Percentiles rank a stretch among this genome's conserved stretches.
phyloP scores from a whole-genome alignment of 2,888 invertebrate species.

The Ctenicera cuprea region DNA sequence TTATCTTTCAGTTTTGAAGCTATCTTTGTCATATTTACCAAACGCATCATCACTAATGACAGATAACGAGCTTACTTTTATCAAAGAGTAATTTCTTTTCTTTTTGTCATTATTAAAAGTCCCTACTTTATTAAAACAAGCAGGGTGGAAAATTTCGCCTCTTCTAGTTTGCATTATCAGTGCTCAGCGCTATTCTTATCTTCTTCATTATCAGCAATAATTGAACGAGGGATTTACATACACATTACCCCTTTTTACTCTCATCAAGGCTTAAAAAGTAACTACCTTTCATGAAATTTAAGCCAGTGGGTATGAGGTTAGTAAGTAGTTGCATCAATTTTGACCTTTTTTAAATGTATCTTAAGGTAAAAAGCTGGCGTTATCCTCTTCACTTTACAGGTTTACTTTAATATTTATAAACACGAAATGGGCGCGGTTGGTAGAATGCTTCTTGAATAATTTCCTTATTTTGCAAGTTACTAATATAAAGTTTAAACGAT shows the following conservation, averaged over 20 bases:
- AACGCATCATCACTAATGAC: slow-evolving; percentile 13
- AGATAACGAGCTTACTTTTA: background rate
- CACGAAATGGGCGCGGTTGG: background rate
- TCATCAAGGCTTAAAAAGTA: slow-evolving; percentile 5
- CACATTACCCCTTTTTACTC: slow-evolving; percentile 5
- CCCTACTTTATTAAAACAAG: background rate
- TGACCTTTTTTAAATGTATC: background rate
- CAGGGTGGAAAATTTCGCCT: background rate
- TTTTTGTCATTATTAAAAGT: background rate
- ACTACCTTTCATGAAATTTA: background rate
- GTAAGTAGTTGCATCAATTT: background rate
- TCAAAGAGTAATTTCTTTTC: background rate
- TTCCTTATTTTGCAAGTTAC: slow-evolving; percentile 25
- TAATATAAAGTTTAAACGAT: slow-evolving; percentile 23
- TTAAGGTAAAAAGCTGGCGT: background rate
- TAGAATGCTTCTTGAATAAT: background rate
- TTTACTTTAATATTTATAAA: slow-evolving; percentile 19
- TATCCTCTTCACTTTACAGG: background rate
- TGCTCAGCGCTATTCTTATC: slow-evolving; percentile 9
- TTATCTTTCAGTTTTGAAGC: too few species aligned
- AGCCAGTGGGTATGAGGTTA: background rate
- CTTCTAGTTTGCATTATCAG: slow-evolving; percentile 18
- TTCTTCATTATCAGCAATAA: slow-evolving; percentile 7
- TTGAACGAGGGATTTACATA: slow-evolving; percentile 9
- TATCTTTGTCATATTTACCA: background rate